A percentile compares a stretch with the other conserved stretches of the same genome.
Conservation (phyloP, 2,113 vertebrate genomes). For the Sylvietta virens region DNA sequence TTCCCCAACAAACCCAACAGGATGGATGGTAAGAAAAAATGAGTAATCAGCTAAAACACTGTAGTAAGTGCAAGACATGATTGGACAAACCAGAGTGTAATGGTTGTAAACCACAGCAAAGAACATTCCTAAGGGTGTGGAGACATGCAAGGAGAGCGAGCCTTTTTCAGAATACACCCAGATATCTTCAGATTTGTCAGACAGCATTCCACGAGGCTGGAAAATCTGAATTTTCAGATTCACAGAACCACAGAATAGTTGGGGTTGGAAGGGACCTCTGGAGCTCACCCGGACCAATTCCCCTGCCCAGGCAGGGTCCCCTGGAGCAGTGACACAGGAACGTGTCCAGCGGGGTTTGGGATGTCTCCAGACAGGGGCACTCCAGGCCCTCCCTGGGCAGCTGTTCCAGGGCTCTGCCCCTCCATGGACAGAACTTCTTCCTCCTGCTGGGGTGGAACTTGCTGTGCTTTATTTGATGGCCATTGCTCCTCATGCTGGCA, state of each 20-base stretch:
- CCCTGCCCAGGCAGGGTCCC: background rate
- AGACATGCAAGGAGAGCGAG: fast-evolving
- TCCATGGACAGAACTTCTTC: background rate
- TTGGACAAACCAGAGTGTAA: fast-evolving
- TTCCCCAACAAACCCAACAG: background rate
- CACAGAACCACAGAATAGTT: fast-evolving
- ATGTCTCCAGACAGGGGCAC: background rate
- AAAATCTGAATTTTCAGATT: background rate
- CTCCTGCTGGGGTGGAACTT: background rate
- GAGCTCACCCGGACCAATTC: fast-evolving
- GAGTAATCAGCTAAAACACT: background rate
- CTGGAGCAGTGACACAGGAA: background rate
- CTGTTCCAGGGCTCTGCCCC: background rate
- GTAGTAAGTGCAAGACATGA: background rate
- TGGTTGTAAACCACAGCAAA: background rate
- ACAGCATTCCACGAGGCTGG: fast-evolving
- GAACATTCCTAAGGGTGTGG: no score
- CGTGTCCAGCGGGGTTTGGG: background rate
- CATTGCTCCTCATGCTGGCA: background rate
- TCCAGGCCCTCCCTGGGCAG: background rate
- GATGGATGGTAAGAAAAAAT: fast-evolving
- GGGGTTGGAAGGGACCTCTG: fast-evolving
- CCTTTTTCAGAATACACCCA: background rate
- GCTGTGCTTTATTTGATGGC: fast-evolving
- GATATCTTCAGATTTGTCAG: background rate